Evolutionary conservation across 1,140 invertebrate genomes (phyloP).

Genomic region (Solenopsis fugax): DNA sequence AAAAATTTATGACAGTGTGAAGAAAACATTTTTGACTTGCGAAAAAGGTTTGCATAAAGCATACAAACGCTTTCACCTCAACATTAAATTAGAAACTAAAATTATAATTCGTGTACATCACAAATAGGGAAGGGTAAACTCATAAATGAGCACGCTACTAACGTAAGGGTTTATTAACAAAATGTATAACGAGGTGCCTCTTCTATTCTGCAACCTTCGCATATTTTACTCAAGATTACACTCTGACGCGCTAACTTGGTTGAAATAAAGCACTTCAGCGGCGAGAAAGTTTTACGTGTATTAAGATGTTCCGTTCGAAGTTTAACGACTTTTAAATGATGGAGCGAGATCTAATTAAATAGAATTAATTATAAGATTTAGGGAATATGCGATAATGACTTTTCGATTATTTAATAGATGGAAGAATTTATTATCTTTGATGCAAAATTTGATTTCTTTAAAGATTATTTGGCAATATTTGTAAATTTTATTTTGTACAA

Average conservation of each 20-base stretch:
- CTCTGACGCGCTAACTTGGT: neutral
- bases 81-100: conserved; percentile 1
- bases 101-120: neutral
- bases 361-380: conserved; percentile 16
- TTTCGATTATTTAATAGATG: neutral
- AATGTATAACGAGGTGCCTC: neutral
- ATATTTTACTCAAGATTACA: conserved; percentile 14
- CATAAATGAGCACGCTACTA: neutral
- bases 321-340: neutral
- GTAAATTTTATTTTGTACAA: neutral
- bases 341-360: conserved; percentile 7
- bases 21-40: neutral
- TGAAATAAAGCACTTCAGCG: conserved; percentile 12
- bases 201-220: neutral
- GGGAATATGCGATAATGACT: neutral
- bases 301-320: neutral
- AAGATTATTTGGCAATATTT: neutral
- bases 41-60: neutral
- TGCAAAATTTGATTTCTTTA: neutral
- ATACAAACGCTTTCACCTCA: neutral
- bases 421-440: neutral
- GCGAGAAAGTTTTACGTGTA: conserved; percentile 21
- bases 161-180: neutral
- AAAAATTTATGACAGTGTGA: neutral
- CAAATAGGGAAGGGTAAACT: neutral